These are phyloP conservation scores for Parelbella ahira DNA, from an alignment of 2,888 invertebrate species.

Conservation along the genomic window DNA sequence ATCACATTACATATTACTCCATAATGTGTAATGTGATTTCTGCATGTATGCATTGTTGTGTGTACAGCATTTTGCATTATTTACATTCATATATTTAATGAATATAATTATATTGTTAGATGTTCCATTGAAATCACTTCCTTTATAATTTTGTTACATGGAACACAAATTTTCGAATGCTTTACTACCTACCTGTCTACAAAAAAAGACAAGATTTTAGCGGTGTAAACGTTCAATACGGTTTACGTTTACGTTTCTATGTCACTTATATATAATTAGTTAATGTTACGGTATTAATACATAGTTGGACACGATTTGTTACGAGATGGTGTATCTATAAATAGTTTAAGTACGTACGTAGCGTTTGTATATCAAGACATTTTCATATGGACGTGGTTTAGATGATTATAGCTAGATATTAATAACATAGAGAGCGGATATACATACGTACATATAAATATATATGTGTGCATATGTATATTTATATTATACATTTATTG, in stretches of 20 bases:
- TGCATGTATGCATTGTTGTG: slow-evolving; percentile 5
- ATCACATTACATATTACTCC: too few relatives aligned
- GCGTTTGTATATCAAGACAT: slow-evolving; percentile 66
- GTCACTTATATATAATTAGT: slow-evolving; percentile 31
- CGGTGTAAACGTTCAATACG: slow-evolving; percentile 71
- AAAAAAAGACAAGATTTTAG: slow-evolving; percentile 47
- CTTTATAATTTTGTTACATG: slow-evolving; percentile 36
- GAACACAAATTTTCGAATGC: slow-evolving; percentile 76
- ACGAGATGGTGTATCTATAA: slow-evolving; percentile 70
- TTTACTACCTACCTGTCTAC: slow-evolving; percentile 78
- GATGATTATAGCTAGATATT: slow-evolving; percentile 53
- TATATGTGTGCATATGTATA: too few relatives aligned
- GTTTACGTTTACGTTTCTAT: slow-evolving; percentile 34
- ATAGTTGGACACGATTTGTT: slow-evolving; percentile 66
- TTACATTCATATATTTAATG: too few relatives aligned
- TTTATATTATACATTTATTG: slow-evolving; percentile 33
- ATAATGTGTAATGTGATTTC: slow-evolving; percentile 44
- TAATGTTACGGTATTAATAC: slow-evolving; percentile 26
- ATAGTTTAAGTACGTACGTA: slow-evolving; percentile 54
- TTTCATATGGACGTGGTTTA: slow-evolving; percentile 65
- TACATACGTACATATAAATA: too few relatives aligned
- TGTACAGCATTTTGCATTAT: too few relatives aligned
- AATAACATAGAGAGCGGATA: slow-evolving; percentile 44
- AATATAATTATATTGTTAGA: too few relatives aligned
- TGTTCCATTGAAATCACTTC: too few relatives aligned